Evolutionary conservation across 2,888 invertebrate genomes (phyloP).

Genomic region (Agonum fuliginosum): DNA sequence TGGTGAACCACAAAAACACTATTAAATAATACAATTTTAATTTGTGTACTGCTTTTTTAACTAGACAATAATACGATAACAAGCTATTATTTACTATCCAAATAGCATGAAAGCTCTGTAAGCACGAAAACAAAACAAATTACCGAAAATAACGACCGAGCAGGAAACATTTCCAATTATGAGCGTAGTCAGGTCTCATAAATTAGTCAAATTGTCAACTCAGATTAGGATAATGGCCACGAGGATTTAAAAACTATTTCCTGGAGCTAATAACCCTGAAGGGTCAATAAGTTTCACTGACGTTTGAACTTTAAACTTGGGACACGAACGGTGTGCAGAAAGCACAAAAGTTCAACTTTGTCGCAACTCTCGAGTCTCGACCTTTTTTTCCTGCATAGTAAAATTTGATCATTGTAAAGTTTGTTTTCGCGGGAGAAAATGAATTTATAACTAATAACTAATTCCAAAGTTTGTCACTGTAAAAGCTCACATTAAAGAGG

Average conservation of each 20-base stretch:
- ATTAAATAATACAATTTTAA: no score
- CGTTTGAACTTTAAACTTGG: slow-evolving; percentile 45
- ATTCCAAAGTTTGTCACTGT: slow-evolving; percentile 5
- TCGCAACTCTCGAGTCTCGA: slow-evolving; percentile 12
- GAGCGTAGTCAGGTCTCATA: not conserved
- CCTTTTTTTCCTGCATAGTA: slow-evolving; percentile 12
- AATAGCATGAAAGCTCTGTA: no score
- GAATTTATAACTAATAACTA: slow-evolving; percentile 17
- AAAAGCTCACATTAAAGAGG: not conserved
- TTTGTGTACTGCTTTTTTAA: no score
- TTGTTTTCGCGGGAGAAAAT: not conserved
- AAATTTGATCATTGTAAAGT: not conserved
- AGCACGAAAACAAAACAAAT: slow-evolving; percentile 4
- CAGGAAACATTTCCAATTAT: slow-evolving; percentile 25
- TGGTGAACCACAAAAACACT: no score
- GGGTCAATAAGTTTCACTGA: slow-evolving; percentile 26
- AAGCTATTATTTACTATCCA: no score
- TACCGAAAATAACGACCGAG: not conserved
- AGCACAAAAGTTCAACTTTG: slow-evolving; percentile 18
- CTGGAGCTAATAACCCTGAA: slow-evolving; percentile 12
- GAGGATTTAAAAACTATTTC: slow-evolving; percentile 30
- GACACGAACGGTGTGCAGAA: slow-evolving; percentile 2
- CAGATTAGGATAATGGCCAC: slow-evolving; percentile 16
- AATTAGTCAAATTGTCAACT: slow-evolving; percentile 24
- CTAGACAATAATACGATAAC: no score